Evolutionary conservation across 1,140 invertebrate genomes (phyloP).

Genomic region (Bombus impatiens): DNA sequence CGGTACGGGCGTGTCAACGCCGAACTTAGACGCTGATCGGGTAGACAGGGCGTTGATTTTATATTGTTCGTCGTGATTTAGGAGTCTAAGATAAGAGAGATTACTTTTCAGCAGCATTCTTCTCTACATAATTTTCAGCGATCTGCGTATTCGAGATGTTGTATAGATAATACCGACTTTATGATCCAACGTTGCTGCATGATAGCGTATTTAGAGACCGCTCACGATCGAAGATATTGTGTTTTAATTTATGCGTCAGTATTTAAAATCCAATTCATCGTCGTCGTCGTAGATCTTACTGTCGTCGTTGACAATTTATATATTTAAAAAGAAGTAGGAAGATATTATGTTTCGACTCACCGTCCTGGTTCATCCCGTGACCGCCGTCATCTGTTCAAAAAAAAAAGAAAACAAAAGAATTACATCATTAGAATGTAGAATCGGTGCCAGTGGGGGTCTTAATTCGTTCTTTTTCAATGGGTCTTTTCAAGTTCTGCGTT

Average conservation of each 20-base stretch:
- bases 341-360: slow-evolving; percentile 68
- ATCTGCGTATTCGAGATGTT: not conserved
- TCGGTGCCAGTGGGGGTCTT: not conserved
- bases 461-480: not conserved
- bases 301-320: not conserved
- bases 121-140: not conserved
- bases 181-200: not conserved
- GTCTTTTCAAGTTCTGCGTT: not conserved
- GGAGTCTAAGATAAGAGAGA: not conserved
- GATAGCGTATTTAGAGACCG: not conserved
- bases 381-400: slow-evolving; percentile 76
- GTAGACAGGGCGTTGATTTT: not conserved
- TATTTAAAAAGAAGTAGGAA: not conserved
- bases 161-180: not conserved
- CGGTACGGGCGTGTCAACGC: slow-evolving; percentile 32
- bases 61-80: not conserved
- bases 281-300: too few species aligned
- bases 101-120: not conserved
- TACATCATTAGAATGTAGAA: slow-evolving; percentile 27
- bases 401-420: slow-evolving; percentile 64
- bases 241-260: not conserved
- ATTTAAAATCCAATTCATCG: too few species aligned
- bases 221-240: not conserved
- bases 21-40: not conserved
- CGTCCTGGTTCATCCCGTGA: slow-evolving; percentile 81